Evolutionary conservation across 2,888 invertebrate species (phyloP).

Genomic region (Conus canariensis): DNA sequence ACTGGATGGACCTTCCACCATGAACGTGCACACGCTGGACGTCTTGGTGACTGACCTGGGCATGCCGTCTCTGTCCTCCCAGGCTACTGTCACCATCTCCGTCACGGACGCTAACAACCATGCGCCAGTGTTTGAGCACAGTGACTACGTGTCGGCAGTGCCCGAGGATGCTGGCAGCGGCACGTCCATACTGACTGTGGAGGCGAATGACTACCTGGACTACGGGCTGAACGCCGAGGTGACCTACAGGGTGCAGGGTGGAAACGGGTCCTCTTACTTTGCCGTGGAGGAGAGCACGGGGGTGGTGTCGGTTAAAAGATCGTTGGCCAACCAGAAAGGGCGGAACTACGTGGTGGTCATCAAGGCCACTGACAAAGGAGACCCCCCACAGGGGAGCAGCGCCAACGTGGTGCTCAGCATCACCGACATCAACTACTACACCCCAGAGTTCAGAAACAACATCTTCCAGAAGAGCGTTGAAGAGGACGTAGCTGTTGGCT

Average conservation of each 20-base stretch:
- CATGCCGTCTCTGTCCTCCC: constrained; percentile 95
- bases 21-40: constrained; percentile 68
- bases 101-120: constrained; percentile 96
- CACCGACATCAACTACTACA: constrained; percentile 90
- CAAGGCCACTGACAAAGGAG: constrained; percentile 91
- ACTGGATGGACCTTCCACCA: constrained; percentile 48
- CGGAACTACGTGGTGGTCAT: constrained; percentile 85
- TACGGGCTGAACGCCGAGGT: constrained; percentile 94
- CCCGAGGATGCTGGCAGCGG: constrained; percentile 86
- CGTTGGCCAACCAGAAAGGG: constrained; percentile 80
- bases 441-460: constrained; percentile 88
- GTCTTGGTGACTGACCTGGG: constrained; percentile 96
- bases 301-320: constrained; percentile 86
- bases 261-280: constrained; percentile 89
- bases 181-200: constrained; percentile 86
- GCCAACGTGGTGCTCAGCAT: constrained; percentile 81
- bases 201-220: constrained; percentile 81
- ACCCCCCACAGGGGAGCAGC: constrained; percentile 90
- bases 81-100: constrained; percentile 90
- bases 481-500: constrained; percentile 93
- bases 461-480: constrained; percentile 94
- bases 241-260: constrained; percentile 85
- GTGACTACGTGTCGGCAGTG: constrained; percentile 70
- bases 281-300: constrained; percentile 87
- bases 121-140: constrained; percentile 89